A percentile compares a stretch with the other conserved stretches of the same genome.
Conservation (phyloP, 2,797 vertebrate species). For the Heterohyrax brucei region DNA sequence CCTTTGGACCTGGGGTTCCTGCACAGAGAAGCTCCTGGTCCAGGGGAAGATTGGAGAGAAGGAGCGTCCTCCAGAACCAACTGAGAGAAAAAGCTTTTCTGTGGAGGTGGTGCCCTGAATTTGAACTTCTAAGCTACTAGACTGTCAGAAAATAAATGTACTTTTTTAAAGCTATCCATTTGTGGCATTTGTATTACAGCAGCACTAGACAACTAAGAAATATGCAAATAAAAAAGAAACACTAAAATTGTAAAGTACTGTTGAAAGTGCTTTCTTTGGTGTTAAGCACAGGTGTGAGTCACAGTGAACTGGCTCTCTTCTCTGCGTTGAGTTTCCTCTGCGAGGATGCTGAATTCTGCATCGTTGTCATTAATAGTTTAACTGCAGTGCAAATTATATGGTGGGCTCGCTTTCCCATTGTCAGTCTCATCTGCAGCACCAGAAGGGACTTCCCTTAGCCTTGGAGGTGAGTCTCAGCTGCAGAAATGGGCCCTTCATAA, state of each 20-base stretch:
- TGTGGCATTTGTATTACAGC: too few relatives aligned
- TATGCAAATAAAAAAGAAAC: neutral
- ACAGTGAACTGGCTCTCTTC: neutral
- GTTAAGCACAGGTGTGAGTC: neutral
- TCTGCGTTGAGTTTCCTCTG: neutral
- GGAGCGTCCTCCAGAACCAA: too few relatives aligned
- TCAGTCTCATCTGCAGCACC: slow-evolving; percentile 66
- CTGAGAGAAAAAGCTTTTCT: too few relatives aligned
- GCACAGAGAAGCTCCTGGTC: too few relatives aligned
- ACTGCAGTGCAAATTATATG: slow-evolving; percentile 69
- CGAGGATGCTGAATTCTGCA: neutral
- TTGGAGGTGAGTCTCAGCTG: slow-evolving; percentile 72
- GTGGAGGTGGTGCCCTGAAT: too few relatives aligned
- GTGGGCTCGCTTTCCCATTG: slow-evolving; percentile 58
- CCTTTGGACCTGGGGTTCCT: too few relatives aligned
- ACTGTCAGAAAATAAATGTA: too few relatives aligned
- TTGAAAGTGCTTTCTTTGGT: neutral
- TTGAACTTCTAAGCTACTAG: too few relatives aligned
- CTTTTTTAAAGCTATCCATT: too few relatives aligned
- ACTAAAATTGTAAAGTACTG: neutral
- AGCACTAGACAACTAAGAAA: too few relatives aligned
- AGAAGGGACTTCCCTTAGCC: slow-evolving; percentile 71
- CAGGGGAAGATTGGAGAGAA: too few relatives aligned
- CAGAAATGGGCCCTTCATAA: slow-evolving; percentile 64
- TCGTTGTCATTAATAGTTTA: slow-evolving; percentile 42